Evolutionary conservation across 2,797 vertebrate genomes (phyloP), one percentile per base, ranked within the genome.

Genomic region (Tympanoctomys barrerae): DNA sequence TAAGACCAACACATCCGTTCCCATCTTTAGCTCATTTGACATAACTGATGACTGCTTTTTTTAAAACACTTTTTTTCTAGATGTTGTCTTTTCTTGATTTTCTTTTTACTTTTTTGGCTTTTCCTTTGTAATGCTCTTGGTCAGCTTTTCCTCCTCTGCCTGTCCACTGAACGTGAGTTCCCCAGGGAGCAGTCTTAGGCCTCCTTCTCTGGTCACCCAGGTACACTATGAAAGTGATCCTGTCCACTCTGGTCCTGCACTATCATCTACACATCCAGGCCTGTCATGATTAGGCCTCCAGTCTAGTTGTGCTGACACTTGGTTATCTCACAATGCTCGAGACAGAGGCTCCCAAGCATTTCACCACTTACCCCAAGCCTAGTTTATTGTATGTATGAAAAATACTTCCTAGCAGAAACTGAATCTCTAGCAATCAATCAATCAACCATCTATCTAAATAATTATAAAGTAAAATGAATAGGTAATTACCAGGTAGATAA

Each of bases 361-460:
- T 79, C 2, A 7, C 81, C 39, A 6, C n/a, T 73, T 66, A 81
- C 70, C 11, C 26, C 81, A 86, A 77, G 61, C 3, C 39, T 42
- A 36, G 86, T 81, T 75, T 75, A 28, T 68, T 84, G 39, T 91
- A 42, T 70, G 68, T 70, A 31, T 93, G n/a, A 77, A 82, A 42
- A n/a, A 62, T 39, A 64, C n/a, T 75, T 39, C 39, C 81, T n/a
- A 90, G 49, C 61, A 39, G 57, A 57, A 57, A 57, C 16, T 16
- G 54, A 57, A 57, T 57, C 16, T 57, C 54, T 57, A 59, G 22
- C 13, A 16, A 66, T 66, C 64, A 33, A 59, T 59, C 14, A 3
- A 16, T 54, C 52, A 21, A 57, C 13, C 54, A 66, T 66, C 59
- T 57, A 57, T 57, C 57, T 57, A 57, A 18, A 3, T 18, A 16